Evolutionary conservation across 2,888 invertebrate species (phyloP).

Genomic region (Ichneumon xanthorius): DNA sequence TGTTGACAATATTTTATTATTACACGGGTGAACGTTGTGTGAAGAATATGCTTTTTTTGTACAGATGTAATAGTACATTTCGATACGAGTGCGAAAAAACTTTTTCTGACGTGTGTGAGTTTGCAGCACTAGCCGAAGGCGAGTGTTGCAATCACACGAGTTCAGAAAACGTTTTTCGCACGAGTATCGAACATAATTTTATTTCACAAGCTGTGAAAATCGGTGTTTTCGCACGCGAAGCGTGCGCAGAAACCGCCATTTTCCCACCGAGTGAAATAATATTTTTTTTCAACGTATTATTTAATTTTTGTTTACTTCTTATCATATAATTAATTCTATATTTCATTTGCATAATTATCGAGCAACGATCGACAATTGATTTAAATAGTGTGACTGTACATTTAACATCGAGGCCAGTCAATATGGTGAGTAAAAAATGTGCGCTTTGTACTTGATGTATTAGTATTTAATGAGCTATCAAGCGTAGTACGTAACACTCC

Average conservation of each 20-base stretch:
- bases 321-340: slow-evolving; percentile 66
- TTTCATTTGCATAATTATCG: slow-evolving; percentile 75
- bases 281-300: slow-evolving; percentile 24
- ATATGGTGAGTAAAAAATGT: slow-evolving; percentile 74
- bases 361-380: slow-evolving; percentile 71
- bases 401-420: slow-evolving; percentile 70
- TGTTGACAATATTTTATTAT: background rate
- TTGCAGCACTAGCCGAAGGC: no score
- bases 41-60: background rate
- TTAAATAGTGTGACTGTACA: slow-evolving; percentile 65
- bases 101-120: no score
- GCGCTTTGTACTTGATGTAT: slow-evolving; percentile 35
- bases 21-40: background rate
- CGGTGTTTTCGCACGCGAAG: no score
- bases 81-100: no score
- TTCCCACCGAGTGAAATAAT: background rate
- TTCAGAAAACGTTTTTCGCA: no score
- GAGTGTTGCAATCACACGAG: no score
- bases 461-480: slow-evolving; percentile 33
- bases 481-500: slow-evolving; percentile 34
- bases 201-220: no score
- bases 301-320: background rate
- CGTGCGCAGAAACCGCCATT: no score
- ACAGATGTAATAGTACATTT: background rate
- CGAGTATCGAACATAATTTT: no score